phyloP scores from a whole-genome alignment of 37 sponge, comb jelly and placozoan species.

The Diacarnus erythraeanus region DNA sequence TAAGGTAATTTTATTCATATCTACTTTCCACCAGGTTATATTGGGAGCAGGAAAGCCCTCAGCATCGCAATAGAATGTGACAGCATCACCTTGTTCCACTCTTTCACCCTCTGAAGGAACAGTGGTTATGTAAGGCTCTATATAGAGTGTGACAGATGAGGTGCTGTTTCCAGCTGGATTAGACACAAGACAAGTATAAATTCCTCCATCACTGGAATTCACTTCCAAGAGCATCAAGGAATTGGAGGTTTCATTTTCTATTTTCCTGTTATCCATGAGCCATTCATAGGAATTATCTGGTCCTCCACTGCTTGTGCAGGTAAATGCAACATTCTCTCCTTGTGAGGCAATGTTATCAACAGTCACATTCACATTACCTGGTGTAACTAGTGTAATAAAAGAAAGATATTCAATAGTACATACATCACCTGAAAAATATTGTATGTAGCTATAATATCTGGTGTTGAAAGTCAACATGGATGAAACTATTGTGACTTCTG shows the following conservation, averaged over 20 bases:
- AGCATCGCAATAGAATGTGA: slow-evolving; percentile 43
- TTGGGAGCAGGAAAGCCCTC: slow-evolving; percentile 41
- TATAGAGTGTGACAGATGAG: not conserved
- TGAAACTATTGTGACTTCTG: no score
- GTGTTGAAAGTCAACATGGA: no score
- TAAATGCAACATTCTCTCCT: slow-evolving; percentile 23
- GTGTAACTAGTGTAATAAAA: not conserved
- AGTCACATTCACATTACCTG: not conserved
- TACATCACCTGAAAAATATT: no score
- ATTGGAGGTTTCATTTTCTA: not conserved
- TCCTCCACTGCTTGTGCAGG: slow-evolving; percentile 55
- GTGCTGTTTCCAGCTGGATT: slow-evolving; percentile 62
- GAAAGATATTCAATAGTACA: no score
- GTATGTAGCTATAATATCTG: no score
- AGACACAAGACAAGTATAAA: slow-evolving; percentile 49
- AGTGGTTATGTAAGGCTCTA: slow-evolving; percentile 10
- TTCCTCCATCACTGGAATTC: slow-evolving; percentile 43
- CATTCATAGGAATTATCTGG: slow-evolving; percentile 46
- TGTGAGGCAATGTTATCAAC: not conserved
- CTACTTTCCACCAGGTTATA: not conserved
- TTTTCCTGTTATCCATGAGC: not conserved
- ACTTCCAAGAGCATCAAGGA: not conserved
- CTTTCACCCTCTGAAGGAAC: not conserved
- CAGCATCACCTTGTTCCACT: not conserved
- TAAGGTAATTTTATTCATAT: not conserved